These are phyloP conservation scores for Platerodrilus igneus DNA, from an alignment of 2,888 invertebrate genomes.

Conservation along the genomic window DNA sequence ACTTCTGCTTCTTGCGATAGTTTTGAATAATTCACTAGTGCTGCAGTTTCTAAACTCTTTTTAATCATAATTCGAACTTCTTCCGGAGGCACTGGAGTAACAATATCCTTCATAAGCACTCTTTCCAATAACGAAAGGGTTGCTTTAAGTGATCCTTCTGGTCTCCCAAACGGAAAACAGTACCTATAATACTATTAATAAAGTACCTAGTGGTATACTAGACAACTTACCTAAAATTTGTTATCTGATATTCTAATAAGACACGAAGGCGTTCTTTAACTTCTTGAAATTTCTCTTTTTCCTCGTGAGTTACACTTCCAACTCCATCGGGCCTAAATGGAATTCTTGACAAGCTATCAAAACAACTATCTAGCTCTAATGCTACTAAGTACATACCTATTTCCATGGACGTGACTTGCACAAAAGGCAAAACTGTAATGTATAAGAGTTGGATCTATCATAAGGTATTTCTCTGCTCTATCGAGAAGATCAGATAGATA, in stretches of 20 bases:
- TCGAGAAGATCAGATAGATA: conserved; percentile 94
- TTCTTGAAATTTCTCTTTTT: conserved; percentile 96
- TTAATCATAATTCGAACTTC: conserved; percentile 96
- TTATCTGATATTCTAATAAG: conserved; percentile 95
- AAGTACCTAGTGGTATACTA: not conserved
- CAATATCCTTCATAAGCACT: conserved; percentile 98
- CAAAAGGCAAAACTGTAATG: conserved; percentile 99
- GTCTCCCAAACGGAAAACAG: conserved; percentile 98
- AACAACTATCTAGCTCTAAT: conserved; percentile 38
- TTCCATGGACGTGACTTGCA: conserved; percentile 98
- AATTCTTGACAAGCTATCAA: too few species aligned
- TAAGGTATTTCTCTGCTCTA: conserved; percentile 83
- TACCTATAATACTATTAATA: conserved; percentile 58
- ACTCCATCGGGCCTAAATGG: conserved; percentile 91
- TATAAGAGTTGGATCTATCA: conserved; percentile 97
- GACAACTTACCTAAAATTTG: conserved; percentile 81
- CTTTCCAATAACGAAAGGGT: conserved; percentile 93
- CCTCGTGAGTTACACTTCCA: conserved; percentile 96
- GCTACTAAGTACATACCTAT: conserved; percentile 65
- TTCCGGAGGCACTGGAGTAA: conserved; percentile 91
- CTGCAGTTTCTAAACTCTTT: conserved; percentile 96
- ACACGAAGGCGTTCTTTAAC: conserved; percentile 92
- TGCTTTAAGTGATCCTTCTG: conserved; percentile 96
- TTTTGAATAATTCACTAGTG: conserved; percentile 93
- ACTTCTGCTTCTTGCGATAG: conserved; percentile 96